Evolutionary conservation across 2,113 vertebrate genomes (phyloP), one percentile per base, ranked within the genome.

Genomic region (Tenebrosternarchus preto): DNA sequence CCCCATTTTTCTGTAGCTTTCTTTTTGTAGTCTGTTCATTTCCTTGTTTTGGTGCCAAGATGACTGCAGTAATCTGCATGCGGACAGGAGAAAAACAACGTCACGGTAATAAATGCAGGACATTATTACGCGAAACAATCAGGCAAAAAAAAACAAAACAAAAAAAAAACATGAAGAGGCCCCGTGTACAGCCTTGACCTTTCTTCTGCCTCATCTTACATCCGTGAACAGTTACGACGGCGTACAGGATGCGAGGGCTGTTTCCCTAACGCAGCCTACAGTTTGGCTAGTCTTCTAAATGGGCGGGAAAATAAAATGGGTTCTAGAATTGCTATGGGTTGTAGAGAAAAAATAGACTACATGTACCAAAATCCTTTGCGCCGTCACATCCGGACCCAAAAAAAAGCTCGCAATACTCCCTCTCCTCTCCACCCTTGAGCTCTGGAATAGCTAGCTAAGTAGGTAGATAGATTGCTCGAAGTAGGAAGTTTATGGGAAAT

Each of bases 401-500:
- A 50, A 50, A 36, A 36, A 36, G 6, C 2, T 6, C 11, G 43
- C 9, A 46, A 7, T 9, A 43, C 39, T 59, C 36, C 59, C 73
- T 25, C 9, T 2, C 0, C 50, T 0, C 17, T 50, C 57, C 59
- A 39, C 60, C 12, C 43, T 50, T 5, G 22, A 19, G 6, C 43
- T 9, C 8, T n/a, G 53, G n/a, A 15, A 20, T 12, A 76, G 56
- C 36, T 50, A 24, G 73, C 57, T 36, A 24, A 25, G 17, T 57
- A 56, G 55, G 29, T 24, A 56, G 53, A 8, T 9, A 72, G 68
- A 56, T 29, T 20, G 29, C 64, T 39, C 55, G 53, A 22, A 55
- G 80, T 81, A 77, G 85, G 87, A 86, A 88, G 75, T 86, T 71
- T 46, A 59, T 36, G 55, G 85, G 80, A 83, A 69, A 86, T 85